phyloP scores from a whole-genome alignment of 1,140 invertebrate genomes.

The Nomia melanderi region DNA sequence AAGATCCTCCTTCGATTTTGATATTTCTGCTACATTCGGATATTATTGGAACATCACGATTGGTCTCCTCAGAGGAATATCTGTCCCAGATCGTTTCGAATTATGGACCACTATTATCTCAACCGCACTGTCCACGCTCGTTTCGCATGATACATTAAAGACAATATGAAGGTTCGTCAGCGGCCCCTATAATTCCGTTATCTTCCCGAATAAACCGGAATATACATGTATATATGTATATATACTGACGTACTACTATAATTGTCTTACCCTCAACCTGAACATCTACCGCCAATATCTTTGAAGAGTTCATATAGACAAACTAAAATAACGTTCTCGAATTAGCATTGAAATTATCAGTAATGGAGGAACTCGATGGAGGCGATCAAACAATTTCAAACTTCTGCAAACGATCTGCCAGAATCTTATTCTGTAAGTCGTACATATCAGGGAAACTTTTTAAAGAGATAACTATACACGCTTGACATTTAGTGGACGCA shows the following conservation, averaged over 20 bases:
- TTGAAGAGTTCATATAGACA: no score
- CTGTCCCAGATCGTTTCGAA: neutral
- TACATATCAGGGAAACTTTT: conserved; percentile 1
- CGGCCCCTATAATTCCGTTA: conserved; percentile 26
- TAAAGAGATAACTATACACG: conserved; percentile 24
- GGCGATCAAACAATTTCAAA: no score
- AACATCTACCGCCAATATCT: no score
- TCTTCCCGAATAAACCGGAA: conserved; percentile 32
- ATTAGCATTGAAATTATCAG: no score
- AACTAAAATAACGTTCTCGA: no score
- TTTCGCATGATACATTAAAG: conserved; percentile 19
- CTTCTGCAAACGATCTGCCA: no score
- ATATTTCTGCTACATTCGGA: no score
- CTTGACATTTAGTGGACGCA: conserved; percentile 48
- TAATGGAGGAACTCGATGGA: no score
- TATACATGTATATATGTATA: conserved; percentile 35
- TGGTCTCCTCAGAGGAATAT: no score
- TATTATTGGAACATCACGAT: no score
- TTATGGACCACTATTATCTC: conserved; percentile 30
- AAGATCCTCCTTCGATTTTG: no score
- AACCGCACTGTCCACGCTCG: conserved; percentile 6
- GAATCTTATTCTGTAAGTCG: no score
- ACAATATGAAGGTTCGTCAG: conserved; percentile 27
- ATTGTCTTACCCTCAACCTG: neutral
- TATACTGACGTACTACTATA: conserved; percentile 7